These are phyloP conservation scores for Bursaphelenchus okinawaensis DNA, from an alignment of 2,888 invertebrate genomes.

Conservation along the genomic window DNA sequence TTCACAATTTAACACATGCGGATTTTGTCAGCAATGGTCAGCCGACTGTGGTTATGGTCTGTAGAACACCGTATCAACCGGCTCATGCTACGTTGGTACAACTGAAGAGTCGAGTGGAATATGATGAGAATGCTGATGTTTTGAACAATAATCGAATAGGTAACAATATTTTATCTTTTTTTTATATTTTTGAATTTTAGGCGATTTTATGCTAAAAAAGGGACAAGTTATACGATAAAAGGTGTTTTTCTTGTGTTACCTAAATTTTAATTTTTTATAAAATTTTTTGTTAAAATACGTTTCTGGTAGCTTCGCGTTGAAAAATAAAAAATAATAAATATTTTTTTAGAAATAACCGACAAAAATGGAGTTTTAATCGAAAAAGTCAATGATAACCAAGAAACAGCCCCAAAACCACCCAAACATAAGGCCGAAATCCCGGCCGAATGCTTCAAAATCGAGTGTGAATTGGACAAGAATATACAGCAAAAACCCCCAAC, in stretches of 20 bases:
- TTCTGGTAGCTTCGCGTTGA: no score
- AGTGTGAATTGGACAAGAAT: slow-evolving; percentile 48
- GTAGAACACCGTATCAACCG: slow-evolving; percentile 22
- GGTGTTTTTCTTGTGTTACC: no score
- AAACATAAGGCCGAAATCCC: slow-evolving; percentile 42
- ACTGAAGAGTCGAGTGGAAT: slow-evolving; percentile 5
- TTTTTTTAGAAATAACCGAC: no score
- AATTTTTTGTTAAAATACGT: background rate
- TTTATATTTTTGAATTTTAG: no score
- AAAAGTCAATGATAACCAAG: background rate
- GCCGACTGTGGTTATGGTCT: slow-evolving; percentile 24
- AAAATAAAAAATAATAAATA: no score
- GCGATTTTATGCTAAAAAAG: no score
- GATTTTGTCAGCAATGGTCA: slow-evolving; percentile 8
- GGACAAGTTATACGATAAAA: background rate
- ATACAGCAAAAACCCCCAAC: slow-evolving; percentile 35
- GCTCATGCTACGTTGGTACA: slow-evolving; percentile 25
- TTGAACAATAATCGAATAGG: background rate
- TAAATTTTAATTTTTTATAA: background rate
- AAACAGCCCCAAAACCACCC: slow-evolving; percentile 1
- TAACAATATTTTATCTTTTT: background rate
- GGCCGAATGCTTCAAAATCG: slow-evolving; percentile 41
- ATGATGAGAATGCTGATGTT: background rate
- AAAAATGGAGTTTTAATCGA: background rate
- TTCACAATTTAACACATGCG: slow-evolving; percentile 52